These are phyloP conservation scores for Glyphotaelius pellucidus DNA, from an alignment of 2,888 invertebrate genomes.

Conservation along the genomic window DNA sequence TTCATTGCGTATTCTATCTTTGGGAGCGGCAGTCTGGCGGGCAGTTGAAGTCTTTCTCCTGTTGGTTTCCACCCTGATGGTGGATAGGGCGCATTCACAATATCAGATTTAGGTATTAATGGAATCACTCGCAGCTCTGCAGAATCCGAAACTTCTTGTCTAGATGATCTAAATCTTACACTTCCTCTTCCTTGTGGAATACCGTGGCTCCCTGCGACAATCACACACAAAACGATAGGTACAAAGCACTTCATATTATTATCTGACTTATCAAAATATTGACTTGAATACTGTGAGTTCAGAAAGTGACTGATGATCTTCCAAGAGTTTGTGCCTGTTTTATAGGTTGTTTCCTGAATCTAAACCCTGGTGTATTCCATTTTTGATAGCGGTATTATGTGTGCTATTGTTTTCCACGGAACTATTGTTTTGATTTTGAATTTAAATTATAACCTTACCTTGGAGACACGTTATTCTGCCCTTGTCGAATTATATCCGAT, in stretches of 20 bases:
- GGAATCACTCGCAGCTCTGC: not conserved
- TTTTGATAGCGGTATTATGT: conserved; percentile 5
- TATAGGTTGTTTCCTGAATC: not conserved
- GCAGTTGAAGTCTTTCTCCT: conserved; percentile 16
- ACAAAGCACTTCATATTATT: conserved; percentile 23
- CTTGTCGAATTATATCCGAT: not conserved
- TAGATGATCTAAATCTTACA: not conserved
- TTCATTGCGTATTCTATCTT: conserved; percentile 31
- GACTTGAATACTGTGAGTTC: not conserved
- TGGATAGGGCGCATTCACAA: conserved; percentile 6
- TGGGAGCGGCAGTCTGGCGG: not conserved
- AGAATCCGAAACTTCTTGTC: conserved; percentile 11
- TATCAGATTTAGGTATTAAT: not conserved
- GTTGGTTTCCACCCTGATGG: conserved; percentile 39
- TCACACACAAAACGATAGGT: not conserved
- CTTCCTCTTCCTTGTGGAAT: not conserved
- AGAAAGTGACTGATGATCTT: conserved; percentile 15
- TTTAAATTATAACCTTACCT: conserved; percentile 24
- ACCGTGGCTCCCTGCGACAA: not conserved
- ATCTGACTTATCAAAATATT: not conserved
- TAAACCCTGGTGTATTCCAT: not conserved
- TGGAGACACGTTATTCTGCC: conserved; percentile 7
- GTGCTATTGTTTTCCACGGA: not conserved
- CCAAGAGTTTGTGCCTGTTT: not conserved
- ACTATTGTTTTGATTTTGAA: conserved; percentile 29